Evolutionary conservation across 2,888 invertebrate genomes (phyloP).

Genomic region (Drosophila hamatofila): DNA sequence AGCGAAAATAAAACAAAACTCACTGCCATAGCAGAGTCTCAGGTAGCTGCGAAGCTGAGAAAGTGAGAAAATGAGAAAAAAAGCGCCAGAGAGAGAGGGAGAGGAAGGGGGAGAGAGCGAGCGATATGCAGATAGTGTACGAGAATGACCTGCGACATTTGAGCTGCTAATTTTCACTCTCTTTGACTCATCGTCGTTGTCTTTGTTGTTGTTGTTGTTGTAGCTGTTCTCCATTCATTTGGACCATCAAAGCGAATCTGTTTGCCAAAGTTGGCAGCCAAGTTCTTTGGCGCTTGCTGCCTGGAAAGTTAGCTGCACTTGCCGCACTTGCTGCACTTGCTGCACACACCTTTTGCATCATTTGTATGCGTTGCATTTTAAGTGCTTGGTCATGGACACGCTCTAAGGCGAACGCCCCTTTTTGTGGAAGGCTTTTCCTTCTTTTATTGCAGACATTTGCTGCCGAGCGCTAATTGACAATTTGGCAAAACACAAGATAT

Average conservation of each 20-base stretch:
- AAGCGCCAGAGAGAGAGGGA: not conserved
- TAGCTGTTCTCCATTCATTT: slow-evolving; percentile 33
- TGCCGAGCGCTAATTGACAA: slow-evolving; percentile 41
- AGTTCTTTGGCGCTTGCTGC: slow-evolving; percentile 17
- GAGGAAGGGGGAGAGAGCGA: not conserved
- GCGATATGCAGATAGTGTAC: not conserved
- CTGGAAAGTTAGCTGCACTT: slow-evolving; percentile 33
- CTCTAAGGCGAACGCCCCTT: slow-evolving; percentile 1
- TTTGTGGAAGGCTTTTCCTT: not conserved
- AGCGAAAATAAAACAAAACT: slow-evolving; percentile 42
- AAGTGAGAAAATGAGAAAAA: slow-evolving; percentile 40
- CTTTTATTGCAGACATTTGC: slow-evolving; percentile 39
- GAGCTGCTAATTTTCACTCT: slow-evolving; percentile 33
- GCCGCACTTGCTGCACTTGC: slow-evolving; percentile 11
- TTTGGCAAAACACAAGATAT: slow-evolving; percentile 35
- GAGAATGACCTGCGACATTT: slow-evolving; percentile 55
- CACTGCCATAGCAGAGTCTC: slow-evolving; percentile 37
- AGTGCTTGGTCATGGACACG: slow-evolving; percentile 61
- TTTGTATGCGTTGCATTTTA: slow-evolving; percentile 56
- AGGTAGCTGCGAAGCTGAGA: slow-evolving; percentile 44
- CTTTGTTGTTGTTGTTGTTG: not conserved
- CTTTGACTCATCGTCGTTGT: not conserved
- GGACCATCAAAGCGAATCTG: slow-evolving; percentile 40
- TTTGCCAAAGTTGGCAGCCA: slow-evolving; percentile 40
- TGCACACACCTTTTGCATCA: slow-evolving; percentile 55